These are phyloP conservation scores for Paramisgurnus dabryanus DNA, from an alignment of 2,113 vertebrate genomes.

Conservation along the genomic window DNA sequence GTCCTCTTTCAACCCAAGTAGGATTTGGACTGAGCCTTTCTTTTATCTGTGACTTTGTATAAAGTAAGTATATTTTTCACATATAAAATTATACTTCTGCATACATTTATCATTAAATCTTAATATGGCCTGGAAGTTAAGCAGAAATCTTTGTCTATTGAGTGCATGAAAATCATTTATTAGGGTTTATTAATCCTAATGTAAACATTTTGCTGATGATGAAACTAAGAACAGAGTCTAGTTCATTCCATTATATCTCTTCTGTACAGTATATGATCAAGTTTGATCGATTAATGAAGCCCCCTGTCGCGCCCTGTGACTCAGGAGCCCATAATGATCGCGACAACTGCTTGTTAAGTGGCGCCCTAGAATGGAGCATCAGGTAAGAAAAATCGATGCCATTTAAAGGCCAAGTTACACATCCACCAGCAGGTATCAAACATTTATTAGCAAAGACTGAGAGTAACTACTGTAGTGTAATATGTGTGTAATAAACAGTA, in stretches of 20 bases:
- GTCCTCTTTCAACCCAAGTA: slow-evolving; percentile 9
- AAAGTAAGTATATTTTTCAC: neutral
- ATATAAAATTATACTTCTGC: no score
- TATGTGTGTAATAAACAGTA: neutral
- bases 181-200: neutral
- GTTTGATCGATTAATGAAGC: slow-evolving; percentile 42
- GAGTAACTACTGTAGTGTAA: neutral
- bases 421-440: slow-evolving; percentile 38
- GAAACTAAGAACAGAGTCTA: neutral
- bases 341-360: slow-evolving; percentile 37
- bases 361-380: slow-evolving; percentile 5
- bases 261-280: neutral
- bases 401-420: slow-evolving; percentile 56
- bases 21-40: neutral
- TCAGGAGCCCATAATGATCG: slow-evolving; percentile 44
- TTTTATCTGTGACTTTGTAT: neutral
- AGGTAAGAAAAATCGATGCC: slow-evolving; percentile 45
- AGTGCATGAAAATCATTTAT: neutral
- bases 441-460: slow-evolving; percentile 23
- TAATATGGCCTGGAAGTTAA: no score
- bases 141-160: neutral
- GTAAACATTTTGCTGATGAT: neutral
- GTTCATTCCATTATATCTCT: neutral
- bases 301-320: slow-evolving; percentile 37
- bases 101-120: no score